These are phyloP conservation scores for Papilio glaucus DNA, from an alignment of 1,140 invertebrate genomes.

Conservation along the genomic window DNA sequence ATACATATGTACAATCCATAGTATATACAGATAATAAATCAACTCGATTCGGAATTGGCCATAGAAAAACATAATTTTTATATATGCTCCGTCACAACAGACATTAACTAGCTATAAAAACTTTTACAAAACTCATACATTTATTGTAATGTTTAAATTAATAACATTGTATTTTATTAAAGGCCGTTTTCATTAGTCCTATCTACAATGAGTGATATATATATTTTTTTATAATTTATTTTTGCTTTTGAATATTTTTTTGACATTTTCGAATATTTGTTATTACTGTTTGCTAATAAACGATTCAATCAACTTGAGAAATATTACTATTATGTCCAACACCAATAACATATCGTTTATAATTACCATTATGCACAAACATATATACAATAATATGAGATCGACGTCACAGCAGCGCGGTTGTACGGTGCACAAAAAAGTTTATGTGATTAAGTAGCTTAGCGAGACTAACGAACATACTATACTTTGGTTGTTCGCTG, in stretches of 20 bases:
- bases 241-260: slow-evolving; percentile 30
- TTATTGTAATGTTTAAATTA: neutral
- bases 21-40: too few relatives aligned
- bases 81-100: neutral
- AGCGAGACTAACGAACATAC: neutral
- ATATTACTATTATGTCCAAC: neutral
- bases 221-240: slow-evolving; percentile 28
- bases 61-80: neutral
- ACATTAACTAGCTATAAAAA: neutral
- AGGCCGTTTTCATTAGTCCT: neutral
- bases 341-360: neutral
- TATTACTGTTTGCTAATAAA: slow-evolving; percentile 19
- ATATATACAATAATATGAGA: neutral
- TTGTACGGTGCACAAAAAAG: neutral
- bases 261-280: slow-evolving; percentile 8
- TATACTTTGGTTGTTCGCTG: too few relatives aligned
- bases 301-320: neutral
- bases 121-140: neutral
- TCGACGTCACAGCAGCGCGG: neutral
- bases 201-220: slow-evolving; percentile 18
- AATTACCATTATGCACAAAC: slow-evolving; percentile 2
- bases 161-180: neutral
- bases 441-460: neutral
- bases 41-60: neutral
- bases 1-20: too few relatives aligned